Evolutionary conservation across 2,113 vertebrate genomes (phyloP).

Genomic region (Cricetomys ansorgei): DNA sequence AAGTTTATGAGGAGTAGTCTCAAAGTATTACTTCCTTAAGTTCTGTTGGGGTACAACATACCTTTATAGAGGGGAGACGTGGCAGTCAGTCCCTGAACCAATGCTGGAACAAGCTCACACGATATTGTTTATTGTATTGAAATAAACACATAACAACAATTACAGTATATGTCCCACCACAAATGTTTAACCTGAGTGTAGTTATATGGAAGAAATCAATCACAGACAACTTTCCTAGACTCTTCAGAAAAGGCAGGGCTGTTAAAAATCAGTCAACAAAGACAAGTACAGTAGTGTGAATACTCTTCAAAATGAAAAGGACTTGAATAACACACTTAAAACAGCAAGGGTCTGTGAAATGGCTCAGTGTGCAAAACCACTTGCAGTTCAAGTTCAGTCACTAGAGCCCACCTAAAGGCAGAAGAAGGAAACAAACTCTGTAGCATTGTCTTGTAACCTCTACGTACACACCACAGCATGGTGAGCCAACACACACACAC

Average conservation of each 20-base stretch:
- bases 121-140: not conserved
- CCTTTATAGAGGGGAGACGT: not conserved
- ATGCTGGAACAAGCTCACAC: not conserved
- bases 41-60: not conserved
- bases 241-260: not conserved
- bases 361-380: not conserved
- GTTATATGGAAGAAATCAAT: not conserved
- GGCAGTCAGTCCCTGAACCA: not conserved
- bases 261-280: not conserved
- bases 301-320: not conserved
- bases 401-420: not conserved
- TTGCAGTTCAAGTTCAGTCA: not conserved
- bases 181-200: not conserved
- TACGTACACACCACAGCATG: not conserved
- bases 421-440: not conserved
- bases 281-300: not conserved
- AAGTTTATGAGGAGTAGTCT: not conserved
- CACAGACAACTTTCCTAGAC: not conserved
- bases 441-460: not conserved
- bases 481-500: not conserved
- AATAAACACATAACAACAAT: not conserved
- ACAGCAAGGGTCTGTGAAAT: not conserved
- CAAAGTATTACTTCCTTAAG: not conserved
- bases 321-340: not conserved
- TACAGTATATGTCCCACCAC: not conserved